Conservation (phyloP, 2,113 vertebrate genomes). For the sheep (Ovis aries) region DNA sequence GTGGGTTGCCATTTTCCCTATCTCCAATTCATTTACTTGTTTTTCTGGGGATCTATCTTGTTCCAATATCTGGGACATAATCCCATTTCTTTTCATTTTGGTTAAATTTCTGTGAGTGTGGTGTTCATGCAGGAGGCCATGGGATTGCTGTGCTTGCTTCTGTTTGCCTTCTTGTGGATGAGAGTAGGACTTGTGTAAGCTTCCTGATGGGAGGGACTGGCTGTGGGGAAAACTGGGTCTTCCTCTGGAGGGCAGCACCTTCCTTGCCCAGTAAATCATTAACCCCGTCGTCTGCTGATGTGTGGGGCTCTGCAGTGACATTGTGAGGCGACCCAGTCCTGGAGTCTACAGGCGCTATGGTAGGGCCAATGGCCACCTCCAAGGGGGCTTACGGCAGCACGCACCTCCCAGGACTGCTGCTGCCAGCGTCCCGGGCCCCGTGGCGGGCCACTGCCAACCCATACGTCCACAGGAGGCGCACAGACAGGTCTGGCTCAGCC, state of each 20-base stretch:
- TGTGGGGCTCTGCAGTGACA: neutral
- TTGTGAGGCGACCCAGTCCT: neutral
- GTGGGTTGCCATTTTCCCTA: neutral
- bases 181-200: neutral
- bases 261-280: neutral
- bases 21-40: neutral
- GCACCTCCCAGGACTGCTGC: neutral
- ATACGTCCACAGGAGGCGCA: rapidly evolving
- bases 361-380: neutral
- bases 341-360: rapidly evolving
- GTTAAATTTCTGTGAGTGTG: neutral
- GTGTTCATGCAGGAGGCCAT: neutral
- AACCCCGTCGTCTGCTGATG: rapidly evolving
- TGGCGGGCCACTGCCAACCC: neutral
- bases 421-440: rapidly evolving
- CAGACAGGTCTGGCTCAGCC: neutral
- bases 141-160: neutral
- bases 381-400: rapidly evolving
- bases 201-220: neutral
- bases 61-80: neutral
- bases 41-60: neutral
- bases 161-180: neutral
- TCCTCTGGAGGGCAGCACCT: neutral
- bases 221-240: neutral
- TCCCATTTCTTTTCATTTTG: neutral